These are phyloP conservation scores for Merops nubicus DNA, from an alignment of 2,113 vertebrate genomes.

Conservation along the genomic window DNA sequence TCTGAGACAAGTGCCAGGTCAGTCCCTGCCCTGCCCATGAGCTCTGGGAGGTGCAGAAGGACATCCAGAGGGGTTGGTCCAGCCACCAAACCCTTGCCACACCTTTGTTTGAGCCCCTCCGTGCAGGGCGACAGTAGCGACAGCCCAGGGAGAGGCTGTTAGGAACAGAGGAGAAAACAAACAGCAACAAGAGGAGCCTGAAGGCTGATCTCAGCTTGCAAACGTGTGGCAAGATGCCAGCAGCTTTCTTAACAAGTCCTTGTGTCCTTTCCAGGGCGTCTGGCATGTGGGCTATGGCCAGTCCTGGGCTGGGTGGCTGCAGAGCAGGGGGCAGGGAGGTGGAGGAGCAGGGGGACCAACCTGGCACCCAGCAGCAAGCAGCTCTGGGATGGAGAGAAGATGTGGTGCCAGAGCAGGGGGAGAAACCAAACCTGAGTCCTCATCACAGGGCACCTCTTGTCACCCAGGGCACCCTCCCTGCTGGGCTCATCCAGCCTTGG, in stretches of 20 bases:
- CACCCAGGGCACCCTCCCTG: background rate
- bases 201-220: background rate
- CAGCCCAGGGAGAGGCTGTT: background rate
- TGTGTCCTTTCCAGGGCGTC: background rate
- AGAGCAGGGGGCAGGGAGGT: background rate
- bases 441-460: too few species aligned
- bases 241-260: background rate
- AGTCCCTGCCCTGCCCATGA: background rate
- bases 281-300: background rate
- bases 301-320: background rate
- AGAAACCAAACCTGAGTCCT: background rate
- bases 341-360: background rate
- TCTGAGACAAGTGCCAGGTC: background rate
- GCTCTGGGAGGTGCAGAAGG: background rate
- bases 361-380: background rate
- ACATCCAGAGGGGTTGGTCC: fast-evolving
- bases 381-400: background rate
- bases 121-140: background rate
- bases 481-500: background rate
- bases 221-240: background rate
- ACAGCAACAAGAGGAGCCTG: constrained; percentile 2
- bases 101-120: constrained; percentile 30
- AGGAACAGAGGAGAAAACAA: background rate
- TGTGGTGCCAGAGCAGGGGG: background rate
- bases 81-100: background rate